phyloP scores from a whole-genome alignment of 35 echinoderm and acorn worm species.

The Heliocidaris tuberculata region DNA sequence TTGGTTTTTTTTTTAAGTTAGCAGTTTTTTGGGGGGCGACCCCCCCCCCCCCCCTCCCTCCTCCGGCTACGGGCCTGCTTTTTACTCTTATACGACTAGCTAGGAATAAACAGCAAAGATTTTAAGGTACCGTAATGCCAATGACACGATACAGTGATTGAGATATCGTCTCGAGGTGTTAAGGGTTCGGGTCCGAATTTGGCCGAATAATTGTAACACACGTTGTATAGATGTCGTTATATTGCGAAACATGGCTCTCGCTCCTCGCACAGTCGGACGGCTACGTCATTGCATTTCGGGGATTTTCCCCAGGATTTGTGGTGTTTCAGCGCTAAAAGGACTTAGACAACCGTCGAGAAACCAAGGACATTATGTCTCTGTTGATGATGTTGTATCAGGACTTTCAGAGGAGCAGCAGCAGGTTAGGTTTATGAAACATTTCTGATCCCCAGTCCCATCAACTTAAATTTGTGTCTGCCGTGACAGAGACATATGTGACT shows the following conservation, averaged over 20 bases:
- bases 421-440: constrained; percentile 43
- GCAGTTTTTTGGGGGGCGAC: no score
- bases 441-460: neutral
- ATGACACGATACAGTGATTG: no score
- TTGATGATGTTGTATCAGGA: constrained; percentile 80
- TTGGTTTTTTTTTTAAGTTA: no score
- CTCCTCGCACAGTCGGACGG: neutral
- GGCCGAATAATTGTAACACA: no score
- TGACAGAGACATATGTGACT: no score
- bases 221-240: neutral
- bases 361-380: constrained; percentile 2
- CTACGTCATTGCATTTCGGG: neutral
- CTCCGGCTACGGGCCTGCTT: no score
- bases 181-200: no score
- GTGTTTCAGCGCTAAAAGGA: neutral
- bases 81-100: no score
- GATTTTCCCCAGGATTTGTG: neutral
- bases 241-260: neutral
- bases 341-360: neutral
- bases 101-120: no score
- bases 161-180: no score
- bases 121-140: no score
- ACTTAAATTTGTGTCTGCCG: neutral
- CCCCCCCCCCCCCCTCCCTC: no score
- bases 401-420: constrained; percentile 82